These are phyloP conservation scores for Bucorvus abyssinicus DNA, from an alignment of 2,797 vertebrate genomes.

Conservation along the genomic window DNA sequence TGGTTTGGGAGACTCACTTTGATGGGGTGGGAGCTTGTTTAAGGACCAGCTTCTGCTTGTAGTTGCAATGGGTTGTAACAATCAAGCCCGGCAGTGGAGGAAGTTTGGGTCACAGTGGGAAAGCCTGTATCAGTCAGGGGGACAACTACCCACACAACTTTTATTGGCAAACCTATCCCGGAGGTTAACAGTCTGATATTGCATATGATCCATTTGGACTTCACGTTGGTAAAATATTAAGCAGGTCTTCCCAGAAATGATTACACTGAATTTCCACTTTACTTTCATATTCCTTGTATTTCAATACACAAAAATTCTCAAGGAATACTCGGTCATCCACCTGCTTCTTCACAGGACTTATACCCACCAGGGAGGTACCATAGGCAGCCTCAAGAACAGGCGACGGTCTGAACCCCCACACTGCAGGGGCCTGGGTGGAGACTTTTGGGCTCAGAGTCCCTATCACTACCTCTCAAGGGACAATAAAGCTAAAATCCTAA, in stretches of 20 bases:
- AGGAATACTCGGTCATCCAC: neutral
- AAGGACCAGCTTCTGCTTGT: neutral
- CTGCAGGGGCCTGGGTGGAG: neutral
- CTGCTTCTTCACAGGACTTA: neutral
- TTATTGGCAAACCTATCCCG: neutral
- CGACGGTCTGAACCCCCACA: rapidly evolving
- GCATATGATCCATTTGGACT: neutral
- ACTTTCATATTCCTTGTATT: neutral
- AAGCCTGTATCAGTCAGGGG: neutral
- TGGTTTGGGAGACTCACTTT: neutral
- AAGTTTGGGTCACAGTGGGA: neutral
- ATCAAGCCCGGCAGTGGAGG: neutral
- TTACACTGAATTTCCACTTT: neutral
- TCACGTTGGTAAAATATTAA: neutral
- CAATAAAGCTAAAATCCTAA: neutral
- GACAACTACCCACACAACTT: neutral
- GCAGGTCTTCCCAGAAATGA: neutral
- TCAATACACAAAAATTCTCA: neutral
- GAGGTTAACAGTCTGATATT: neutral
- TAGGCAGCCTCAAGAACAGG: neutral
- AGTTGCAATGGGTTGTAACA: neutral
- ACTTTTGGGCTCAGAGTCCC: neutral
- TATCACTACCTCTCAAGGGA: neutral
- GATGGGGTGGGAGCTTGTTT: neutral
- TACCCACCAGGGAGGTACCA: neutral